These are phyloP conservation scores for Alsophila aescularia DNA, from an alignment of 2,888 invertebrate genomes.

Conservation along the genomic window DNA sequence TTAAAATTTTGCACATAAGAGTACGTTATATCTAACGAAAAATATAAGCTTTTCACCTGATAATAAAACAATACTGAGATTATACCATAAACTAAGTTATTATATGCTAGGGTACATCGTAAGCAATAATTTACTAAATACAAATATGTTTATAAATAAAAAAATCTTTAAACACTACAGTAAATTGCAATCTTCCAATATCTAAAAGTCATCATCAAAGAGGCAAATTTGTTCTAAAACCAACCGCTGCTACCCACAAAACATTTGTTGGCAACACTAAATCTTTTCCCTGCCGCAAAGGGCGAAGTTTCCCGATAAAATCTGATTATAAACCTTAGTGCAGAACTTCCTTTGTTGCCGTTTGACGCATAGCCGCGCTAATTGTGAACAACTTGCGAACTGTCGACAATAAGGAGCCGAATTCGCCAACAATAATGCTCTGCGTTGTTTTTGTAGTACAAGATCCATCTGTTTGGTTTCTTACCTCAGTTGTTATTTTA, in stretches of 20 bases:
- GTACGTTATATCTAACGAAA: too few species aligned
- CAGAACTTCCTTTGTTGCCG: constrained; percentile 26
- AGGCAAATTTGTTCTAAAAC: not conserved
- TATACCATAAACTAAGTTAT: too few species aligned
- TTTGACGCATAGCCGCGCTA: constrained; percentile 29
- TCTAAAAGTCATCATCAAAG: too few species aligned
- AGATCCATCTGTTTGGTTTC: not conserved
- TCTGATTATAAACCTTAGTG: constrained; percentile 28
- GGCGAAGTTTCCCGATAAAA: constrained; percentile 27
- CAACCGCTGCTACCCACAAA: constrained; percentile 4
- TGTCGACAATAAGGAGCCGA: constrained; percentile 5
- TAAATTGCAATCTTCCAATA: too few species aligned
- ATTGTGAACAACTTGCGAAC: constrained; percentile 26
- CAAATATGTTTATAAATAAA: too few species aligned
- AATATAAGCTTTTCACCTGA: too few species aligned
- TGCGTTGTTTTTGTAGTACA: constrained; percentile 9
- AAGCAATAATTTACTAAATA: too few species aligned
- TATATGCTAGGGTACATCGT: too few species aligned
- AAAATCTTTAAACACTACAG: too few species aligned
- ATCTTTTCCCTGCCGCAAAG: constrained; percentile 21
- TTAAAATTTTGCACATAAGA: too few species aligned
- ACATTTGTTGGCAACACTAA: constrained; percentile 13
- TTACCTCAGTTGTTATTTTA: not conserved
- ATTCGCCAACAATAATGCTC: constrained; percentile 15
- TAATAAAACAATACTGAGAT: too few species aligned